phyloP scores from a whole-genome alignment of 2,888 invertebrate species.

The Proisotoma minuta region DNA sequence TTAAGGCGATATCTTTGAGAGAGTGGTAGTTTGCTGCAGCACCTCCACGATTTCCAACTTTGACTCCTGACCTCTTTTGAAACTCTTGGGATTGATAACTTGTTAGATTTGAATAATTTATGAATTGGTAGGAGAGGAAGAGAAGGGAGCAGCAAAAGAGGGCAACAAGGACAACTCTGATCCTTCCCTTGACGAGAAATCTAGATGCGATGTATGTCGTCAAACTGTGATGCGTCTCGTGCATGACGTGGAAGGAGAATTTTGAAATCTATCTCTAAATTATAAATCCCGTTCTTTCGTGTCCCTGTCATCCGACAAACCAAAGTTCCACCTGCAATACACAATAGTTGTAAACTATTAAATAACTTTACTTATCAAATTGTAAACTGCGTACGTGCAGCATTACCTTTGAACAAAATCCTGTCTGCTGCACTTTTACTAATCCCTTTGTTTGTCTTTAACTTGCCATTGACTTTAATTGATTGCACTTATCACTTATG shows the following conservation, averaged over 20 bases:
- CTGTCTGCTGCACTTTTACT: too few species aligned
- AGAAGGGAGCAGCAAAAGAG: constrained; percentile 33
- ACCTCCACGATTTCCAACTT: neutral
- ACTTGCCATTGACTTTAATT: too few species aligned
- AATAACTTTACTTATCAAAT: too few species aligned
- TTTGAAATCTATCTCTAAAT: too few species aligned
- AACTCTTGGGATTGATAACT: constrained; percentile 32
- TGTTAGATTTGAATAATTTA: constrained; percentile 36
- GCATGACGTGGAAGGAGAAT: neutral
- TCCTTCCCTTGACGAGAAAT: constrained; percentile 36
- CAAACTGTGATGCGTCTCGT: neutral
- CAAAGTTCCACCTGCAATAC: too few species aligned
- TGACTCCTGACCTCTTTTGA: neutral
- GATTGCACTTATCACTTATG: too few species aligned
- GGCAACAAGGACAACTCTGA: constrained; percentile 22
- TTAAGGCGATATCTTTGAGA: neutral
- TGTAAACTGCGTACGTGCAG: too few species aligned
- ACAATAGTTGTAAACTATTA: too few species aligned
- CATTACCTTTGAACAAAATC: too few species aligned
- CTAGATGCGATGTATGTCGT: neutral
- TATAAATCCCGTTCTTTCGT: too few species aligned
- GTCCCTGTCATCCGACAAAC: too few species aligned
- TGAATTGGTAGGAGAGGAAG: constrained; percentile 40
- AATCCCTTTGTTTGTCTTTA: too few species aligned
- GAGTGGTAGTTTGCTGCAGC: neutral